Base-by-base conservation (phyloP, 2,888 invertebrate genomes). In the Nipponacmea schrenckii region DNA sequence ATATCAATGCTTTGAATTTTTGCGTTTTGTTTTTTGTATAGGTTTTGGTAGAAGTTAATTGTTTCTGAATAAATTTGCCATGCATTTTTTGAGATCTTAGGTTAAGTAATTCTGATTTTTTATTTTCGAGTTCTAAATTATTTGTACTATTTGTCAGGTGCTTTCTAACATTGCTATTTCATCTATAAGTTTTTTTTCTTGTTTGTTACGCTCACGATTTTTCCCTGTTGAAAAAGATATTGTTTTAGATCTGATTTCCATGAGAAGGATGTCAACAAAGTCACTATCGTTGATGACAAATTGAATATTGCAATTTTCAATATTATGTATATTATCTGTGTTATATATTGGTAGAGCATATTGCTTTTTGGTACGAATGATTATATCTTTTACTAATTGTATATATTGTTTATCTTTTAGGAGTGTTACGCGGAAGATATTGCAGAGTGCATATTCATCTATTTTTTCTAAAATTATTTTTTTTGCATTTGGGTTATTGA, bases 241-340 rank as follows among this genome's bases (percentile, higher is more conserved):
- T 48, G 48, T 17, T 3, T 46, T 62, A 17, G 24, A 14, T 1
- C 63, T 2, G n/a, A 62, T 20, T 27, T 62, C 63, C 63, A 62
- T 62, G 24, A 71, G 31, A 15, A 68, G n/a, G 1, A 62, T 69
- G 26, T 72, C 72, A 45, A 72, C 31, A 66, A 68, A 71, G 24
- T 68, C 31, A 24, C 70, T 65, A 14, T 68, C 64, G 46, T 67
- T 64, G 31, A 68, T 68, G 14, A 64, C 68, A 50, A 71, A 64
- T n/a, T 72, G 64, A 26, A 72, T 44, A 44, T 65, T 44, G 3
- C 66, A 44, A 69, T 66, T 26, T 20, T 44, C 8, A 1, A 72
- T 65, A 3, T 12, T 27, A 62, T 62, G n/a, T 20, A 72, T 15
- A 56, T 66, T 69, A 20, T 72, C 26, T 15, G 24, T 45, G 31